These are phyloP conservation scores for Plemyria rubiginata DNA, from an alignment of 2,888 invertebrate genomes.

Conservation along the genomic window DNA sequence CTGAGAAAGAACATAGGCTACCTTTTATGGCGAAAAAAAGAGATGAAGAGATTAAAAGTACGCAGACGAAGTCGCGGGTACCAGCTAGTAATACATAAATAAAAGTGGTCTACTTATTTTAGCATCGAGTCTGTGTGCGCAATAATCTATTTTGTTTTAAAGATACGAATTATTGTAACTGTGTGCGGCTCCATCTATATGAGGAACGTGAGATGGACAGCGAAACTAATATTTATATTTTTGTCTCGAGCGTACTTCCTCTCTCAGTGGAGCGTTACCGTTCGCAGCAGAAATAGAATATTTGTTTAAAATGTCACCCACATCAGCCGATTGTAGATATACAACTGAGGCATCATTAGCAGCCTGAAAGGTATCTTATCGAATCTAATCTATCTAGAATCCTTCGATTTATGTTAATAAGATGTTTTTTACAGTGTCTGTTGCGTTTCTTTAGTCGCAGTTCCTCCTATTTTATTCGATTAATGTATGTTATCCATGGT, in stretches of 20 bases:
- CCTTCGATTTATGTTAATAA: constrained; percentile 13
- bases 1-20: too few species aligned
- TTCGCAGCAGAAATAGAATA: constrained; percentile 50
- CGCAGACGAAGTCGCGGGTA: too few species aligned
- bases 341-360: constrained; percentile 30
- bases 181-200: constrained; percentile 24
- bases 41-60: too few species aligned
- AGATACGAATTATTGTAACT: constrained; percentile 6
- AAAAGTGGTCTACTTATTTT: too few species aligned
- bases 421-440: too few species aligned
- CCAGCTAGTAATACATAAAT: too few species aligned
- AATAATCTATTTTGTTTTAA: background rate
- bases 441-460: too few species aligned
- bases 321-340: constrained; percentile 33
- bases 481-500: too few species aligned
- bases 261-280: constrained; percentile 38
- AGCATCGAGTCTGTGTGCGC: too few species aligned
- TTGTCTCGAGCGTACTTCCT: constrained; percentile 52
- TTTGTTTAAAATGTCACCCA: constrained; percentile 27
- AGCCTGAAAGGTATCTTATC: constrained; percentile 14
- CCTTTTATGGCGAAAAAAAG: too few species aligned
- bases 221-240: constrained; percentile 56
- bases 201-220: constrained; percentile 37
- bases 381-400: constrained; percentile 10
- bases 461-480: too few species aligned